These are phyloP conservation scores for roundworm (Caenorhabditis elegans) DNA, from an alignment of 1,140 invertebrate genomes.

Conservation along the genomic window DNA sequence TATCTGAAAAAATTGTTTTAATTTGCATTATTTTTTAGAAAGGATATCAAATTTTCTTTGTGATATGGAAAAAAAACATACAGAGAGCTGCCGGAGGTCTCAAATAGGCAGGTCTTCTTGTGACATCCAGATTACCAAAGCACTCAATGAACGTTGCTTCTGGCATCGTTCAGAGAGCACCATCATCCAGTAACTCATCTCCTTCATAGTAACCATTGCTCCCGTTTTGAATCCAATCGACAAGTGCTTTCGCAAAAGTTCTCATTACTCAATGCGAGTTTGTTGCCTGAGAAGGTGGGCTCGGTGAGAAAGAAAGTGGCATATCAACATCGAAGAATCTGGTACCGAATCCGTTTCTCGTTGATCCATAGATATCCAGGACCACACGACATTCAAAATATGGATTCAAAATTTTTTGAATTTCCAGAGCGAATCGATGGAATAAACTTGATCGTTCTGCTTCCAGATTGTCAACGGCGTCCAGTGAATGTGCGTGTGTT, in stretches of 20 bases:
- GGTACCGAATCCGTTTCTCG: too few species aligned
- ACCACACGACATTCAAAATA: too few species aligned
- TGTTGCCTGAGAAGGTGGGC: neutral
- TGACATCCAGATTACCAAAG: neutral
- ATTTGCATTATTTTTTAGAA: too few species aligned
- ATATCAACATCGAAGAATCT: too few species aligned
- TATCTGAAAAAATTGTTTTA: neutral
- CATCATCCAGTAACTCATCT: neutral
- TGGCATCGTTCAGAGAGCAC: neutral
- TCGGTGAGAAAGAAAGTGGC: neutral
- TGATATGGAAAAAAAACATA: too few species aligned
- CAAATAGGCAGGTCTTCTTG: neutral
- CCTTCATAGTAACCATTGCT: constrained; percentile 3
- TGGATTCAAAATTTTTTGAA: too few species aligned
- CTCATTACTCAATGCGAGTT: constrained; percentile 67
- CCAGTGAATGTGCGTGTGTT: constrained; percentile 7
- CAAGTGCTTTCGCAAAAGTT: constrained; percentile 76
- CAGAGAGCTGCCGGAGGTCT: constrained; percentile 34
- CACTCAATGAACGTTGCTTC: neutral
- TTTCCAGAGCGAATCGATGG: neutral
- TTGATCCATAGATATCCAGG: too few species aligned
- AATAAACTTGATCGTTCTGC: neutral
- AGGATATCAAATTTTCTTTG: too few species aligned
- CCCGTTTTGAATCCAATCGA: constrained; percentile 17
- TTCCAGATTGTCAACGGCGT: neutral